Percentiles rank a stretch among this genome's conserved stretches.
phyloP scores from a whole-genome alignment of 2,797 vertebrate genomes.

The Lepus oiostolus region DNA sequence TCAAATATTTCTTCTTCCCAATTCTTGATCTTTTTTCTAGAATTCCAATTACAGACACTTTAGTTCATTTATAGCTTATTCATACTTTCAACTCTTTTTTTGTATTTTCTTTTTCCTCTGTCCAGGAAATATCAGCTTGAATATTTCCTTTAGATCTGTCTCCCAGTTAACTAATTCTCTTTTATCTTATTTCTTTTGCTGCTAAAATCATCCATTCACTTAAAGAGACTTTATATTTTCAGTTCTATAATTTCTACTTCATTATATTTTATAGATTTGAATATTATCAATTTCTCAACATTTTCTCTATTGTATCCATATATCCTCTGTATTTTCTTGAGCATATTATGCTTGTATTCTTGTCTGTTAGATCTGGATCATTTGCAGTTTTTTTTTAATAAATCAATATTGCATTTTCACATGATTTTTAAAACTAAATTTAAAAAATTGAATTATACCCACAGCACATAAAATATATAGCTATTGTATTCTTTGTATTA shows the following conservation, averaged over 20 bases:
- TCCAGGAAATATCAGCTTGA: background rate
- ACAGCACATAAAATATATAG: background rate
- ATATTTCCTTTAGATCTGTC: constrained; percentile 25
- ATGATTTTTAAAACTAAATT: background rate
- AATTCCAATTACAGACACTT: background rate
- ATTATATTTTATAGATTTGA: background rate
- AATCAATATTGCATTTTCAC: background rate
- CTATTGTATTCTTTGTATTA: background rate
- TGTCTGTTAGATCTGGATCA: background rate
- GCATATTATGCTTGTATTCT: background rate
- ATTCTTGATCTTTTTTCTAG: background rate
- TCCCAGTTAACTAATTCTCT: background rate
- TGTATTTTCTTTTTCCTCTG: background rate
- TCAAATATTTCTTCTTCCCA: background rate
- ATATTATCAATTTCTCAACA: background rate
- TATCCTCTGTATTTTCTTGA: background rate
- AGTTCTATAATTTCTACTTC: background rate
- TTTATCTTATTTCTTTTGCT: background rate
- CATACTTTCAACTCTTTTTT: background rate
- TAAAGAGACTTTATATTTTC: background rate
- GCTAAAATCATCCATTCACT: background rate
- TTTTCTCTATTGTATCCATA: background rate
- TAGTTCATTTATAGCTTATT: background rate
- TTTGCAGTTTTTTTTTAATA: background rate
- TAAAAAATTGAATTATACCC: background rate